Evolutionary conservation across 1,140 invertebrate species (phyloP).

Genomic region (Batillaria attramentaria): DNA sequence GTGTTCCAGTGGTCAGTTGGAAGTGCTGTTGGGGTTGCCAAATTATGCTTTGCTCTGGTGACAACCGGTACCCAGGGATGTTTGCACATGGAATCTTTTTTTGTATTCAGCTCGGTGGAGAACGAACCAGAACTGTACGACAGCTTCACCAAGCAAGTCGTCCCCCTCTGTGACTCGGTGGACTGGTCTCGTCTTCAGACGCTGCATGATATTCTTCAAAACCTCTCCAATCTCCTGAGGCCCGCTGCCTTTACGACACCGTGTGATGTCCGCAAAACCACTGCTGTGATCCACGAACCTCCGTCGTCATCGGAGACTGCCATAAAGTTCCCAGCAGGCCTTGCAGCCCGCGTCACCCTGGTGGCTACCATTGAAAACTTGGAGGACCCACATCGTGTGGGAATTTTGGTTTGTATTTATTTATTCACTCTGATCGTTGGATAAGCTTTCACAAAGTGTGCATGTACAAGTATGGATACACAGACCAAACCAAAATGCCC

Average conservation of each 20-base stretch:
- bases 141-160: constrained; percentile 84
- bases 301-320: constrained; percentile 86
- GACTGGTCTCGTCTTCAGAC: constrained; percentile 89
- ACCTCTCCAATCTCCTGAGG: constrained; percentile 75
- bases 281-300: constrained; percentile 88
- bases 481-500: not conserved
- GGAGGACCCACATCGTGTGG: constrained; percentile 80
- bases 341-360: constrained; percentile 87
- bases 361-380: constrained; percentile 90
- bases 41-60: no score
- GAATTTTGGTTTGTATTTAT: no score
- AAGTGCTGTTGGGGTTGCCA: no score
- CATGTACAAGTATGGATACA: not conserved
- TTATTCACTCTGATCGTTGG: no score
- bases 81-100: no score
- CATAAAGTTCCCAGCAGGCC: constrained; percentile 93
- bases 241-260: constrained; percentile 50
- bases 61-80: no score
- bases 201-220: constrained; percentile 84
- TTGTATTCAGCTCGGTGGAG: constrained; percentile 32
- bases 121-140: constrained; percentile 73
- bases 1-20: no score
- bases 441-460: not conserved
- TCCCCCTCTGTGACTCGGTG: constrained; percentile 83
- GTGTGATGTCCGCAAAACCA: constrained; percentile 73